Percentiles rank a stretch among this genome's conserved stretches.
Evolutionary conservation across 2,113 vertebrate species (phyloP).

Genomic region (Podilymbus podiceps): DNA sequence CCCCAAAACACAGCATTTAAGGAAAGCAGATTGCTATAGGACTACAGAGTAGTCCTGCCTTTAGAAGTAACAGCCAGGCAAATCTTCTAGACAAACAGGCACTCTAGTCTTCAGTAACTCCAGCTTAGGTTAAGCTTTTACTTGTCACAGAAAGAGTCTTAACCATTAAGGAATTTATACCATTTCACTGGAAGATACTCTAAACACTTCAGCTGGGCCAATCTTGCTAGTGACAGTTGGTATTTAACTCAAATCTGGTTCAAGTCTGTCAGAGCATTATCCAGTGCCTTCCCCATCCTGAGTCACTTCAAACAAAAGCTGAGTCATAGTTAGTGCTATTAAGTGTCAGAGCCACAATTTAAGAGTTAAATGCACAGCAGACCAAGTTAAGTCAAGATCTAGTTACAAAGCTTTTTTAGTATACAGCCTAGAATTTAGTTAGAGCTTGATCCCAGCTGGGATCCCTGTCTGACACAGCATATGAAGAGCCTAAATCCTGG

Average conservation of each 20-base stretch:
- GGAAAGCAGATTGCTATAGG: neutral
- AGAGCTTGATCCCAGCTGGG: neutral
- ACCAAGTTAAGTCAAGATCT: neutral
- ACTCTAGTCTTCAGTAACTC: neutral
- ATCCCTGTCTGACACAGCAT: neutral
- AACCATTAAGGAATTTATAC: neutral
- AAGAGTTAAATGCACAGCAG: slow-evolving; percentile 30
- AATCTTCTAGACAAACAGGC: neutral
- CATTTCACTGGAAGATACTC: neutral
- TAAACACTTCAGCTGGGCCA: neutral
- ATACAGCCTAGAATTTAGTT: neutral
- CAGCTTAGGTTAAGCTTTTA: neutral
- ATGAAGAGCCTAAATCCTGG: neutral
- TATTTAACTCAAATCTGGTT: neutral
- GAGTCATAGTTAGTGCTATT: neutral
- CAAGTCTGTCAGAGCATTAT: neutral
- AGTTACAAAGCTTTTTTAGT: slow-evolving; percentile 22
- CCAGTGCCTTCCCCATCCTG: neutral
- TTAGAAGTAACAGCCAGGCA: neutral
- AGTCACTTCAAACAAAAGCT: neutral
- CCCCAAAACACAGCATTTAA: neutral
- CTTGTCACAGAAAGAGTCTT: neutral
- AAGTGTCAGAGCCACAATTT: slow-evolving; percentile 1
- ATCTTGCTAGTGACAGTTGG: neutral
- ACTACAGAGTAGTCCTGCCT: neutral